These are phyloP conservation scores for Rhaphigaster nebulosa DNA, from an alignment of 2,888 invertebrate species.

Conservation along the genomic window DNA sequence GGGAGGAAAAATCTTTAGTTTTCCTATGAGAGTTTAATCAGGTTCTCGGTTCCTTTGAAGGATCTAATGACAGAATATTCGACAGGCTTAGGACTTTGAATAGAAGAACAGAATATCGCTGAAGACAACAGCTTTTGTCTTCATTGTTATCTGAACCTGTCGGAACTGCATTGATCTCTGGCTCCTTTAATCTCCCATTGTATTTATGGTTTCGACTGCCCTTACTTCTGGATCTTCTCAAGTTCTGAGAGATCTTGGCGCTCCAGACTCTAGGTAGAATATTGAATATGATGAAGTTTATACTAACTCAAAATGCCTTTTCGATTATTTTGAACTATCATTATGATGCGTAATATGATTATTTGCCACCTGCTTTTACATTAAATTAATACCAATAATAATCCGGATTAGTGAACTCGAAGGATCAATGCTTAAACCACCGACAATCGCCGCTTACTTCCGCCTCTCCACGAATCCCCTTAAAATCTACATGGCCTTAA, in stretches of 20 bases:
- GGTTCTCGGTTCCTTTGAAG: background rate
- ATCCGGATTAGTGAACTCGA: background rate
- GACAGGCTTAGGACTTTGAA: background rate
- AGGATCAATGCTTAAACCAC: background rate
- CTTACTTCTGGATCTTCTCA: background rate
- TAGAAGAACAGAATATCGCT: conserved; percentile 2
- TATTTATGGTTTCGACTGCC: background rate
- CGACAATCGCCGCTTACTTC: too few relatives aligned
- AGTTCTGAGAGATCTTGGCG: background rate
- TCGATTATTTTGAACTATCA: too few relatives aligned
- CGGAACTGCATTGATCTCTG: background rate
- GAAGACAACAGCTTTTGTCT: conserved; percentile 12
- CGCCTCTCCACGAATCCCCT: too few relatives aligned
- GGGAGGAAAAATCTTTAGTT: background rate
- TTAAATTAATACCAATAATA: background rate
- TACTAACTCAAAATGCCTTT: too few relatives aligned
- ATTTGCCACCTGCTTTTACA: too few relatives aligned
- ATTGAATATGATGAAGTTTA: background rate
- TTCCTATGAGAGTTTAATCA: background rate
- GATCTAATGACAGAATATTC: background rate
- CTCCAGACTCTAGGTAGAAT: background rate
- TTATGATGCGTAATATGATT: too few relatives aligned
- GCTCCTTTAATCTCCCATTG: background rate
- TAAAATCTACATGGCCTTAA: too few relatives aligned
- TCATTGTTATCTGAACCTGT: conserved; percentile 4